A percentile compares a stretch with the other conserved stretches of the same genome.
phyloP scores from a whole-genome alignment of 2,888 invertebrate genomes.

The Limenitis camilla region DNA sequence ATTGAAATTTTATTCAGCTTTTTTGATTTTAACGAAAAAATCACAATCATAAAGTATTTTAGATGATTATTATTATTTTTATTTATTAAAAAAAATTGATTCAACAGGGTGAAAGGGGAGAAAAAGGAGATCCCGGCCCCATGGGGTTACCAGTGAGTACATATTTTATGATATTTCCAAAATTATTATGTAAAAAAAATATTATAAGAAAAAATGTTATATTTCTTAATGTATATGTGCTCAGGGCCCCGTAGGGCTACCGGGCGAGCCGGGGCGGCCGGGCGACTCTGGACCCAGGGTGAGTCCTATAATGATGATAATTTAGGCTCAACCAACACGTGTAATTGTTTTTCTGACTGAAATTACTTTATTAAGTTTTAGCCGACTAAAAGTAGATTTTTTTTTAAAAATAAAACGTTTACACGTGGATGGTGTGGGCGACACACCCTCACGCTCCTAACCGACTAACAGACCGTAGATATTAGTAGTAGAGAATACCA shows the following conservation, averaged over 20 bases:
- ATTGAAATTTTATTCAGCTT: background rate
- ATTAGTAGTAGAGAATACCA: background rate
- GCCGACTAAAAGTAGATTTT: slow-evolving; percentile 63
- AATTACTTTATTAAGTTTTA: too few species aligned
- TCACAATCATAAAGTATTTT: too few species aligned
- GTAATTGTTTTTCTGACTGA: too few species aligned
- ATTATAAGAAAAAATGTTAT: too few species aligned
- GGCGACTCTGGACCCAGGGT: slow-evolving; percentile 87
- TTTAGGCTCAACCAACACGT: background rate
- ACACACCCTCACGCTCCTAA: slow-evolving; percentile 8
- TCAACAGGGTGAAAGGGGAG: slow-evolving; percentile 85
- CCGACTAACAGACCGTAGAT: slow-evolving; percentile 14
- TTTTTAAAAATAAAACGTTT: background rate
- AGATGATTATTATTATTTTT: too few species aligned
- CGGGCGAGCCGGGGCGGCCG: slow-evolving; percentile 81
- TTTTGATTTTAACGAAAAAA: too few species aligned
- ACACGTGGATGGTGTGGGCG: background rate
- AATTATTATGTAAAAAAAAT: too few species aligned
- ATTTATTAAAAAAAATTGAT: too few species aligned
- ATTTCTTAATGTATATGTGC: slow-evolving; percentile 9
- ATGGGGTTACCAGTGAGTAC: slow-evolving; percentile 95
- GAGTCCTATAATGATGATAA: too few species aligned
- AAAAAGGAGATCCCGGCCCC: slow-evolving; percentile 90
- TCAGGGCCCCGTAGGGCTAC: slow-evolving; percentile 87
- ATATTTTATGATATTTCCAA: too few species aligned